Evolutionary conservation across 2,113 vertebrate genomes (phyloP).

Genomic region (Neolamprologus fasciatus): DNA sequence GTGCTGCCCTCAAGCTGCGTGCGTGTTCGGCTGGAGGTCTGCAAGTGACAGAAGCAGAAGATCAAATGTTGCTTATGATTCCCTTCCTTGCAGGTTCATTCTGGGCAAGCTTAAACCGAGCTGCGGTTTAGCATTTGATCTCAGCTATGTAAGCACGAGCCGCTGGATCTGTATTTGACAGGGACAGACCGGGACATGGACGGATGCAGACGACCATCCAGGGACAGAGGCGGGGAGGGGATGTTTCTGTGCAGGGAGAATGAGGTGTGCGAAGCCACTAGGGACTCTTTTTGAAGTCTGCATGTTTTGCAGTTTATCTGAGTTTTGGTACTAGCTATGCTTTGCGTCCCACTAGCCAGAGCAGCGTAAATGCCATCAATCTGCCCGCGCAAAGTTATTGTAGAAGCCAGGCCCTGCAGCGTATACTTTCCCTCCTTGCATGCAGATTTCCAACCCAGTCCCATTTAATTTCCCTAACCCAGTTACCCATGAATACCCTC

Average conservation of each 20-base stretch:
- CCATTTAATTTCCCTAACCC: slow-evolving; percentile 51
- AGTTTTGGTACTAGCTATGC: slow-evolving; percentile 8
- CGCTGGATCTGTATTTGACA: slow-evolving; percentile 39
- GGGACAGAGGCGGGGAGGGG: slow-evolving; percentile 9
- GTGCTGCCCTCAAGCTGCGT: slow-evolving; percentile 59
- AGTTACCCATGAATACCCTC: slow-evolving; percentile 51
- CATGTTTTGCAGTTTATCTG: slow-evolving; percentile 24
- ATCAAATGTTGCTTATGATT: slow-evolving; percentile 63
- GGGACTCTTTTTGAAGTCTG: slow-evolving; percentile 40
- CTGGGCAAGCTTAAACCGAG: slow-evolving; percentile 39
- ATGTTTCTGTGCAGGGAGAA: neutral
- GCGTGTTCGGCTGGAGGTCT: slow-evolving; percentile 40
- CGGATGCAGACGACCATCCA: slow-evolving; percentile 13
- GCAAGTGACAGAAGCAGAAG: slow-evolving; percentile 52
- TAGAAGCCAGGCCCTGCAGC: slow-evolving; percentile 20
- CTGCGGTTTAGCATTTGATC: slow-evolving; percentile 50
- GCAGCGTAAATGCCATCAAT: slow-evolving; percentile 18
- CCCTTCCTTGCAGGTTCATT: slow-evolving; percentile 44
- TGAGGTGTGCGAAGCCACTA: neutral
- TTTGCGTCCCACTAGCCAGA: slow-evolving; percentile 1
- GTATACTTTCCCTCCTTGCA: slow-evolving; percentile 9
- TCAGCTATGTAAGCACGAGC: neutral
- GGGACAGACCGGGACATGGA: slow-evolving; percentile 23
- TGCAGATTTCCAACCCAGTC: slow-evolving; percentile 16
- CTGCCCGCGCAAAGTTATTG: slow-evolving; percentile 18